Percentiles rank a stretch among this genome's conserved stretches.
Evolutionary conservation across 2,113 vertebrate genomes (phyloP).

Genomic region (Ictalurus furcatus): DNA sequence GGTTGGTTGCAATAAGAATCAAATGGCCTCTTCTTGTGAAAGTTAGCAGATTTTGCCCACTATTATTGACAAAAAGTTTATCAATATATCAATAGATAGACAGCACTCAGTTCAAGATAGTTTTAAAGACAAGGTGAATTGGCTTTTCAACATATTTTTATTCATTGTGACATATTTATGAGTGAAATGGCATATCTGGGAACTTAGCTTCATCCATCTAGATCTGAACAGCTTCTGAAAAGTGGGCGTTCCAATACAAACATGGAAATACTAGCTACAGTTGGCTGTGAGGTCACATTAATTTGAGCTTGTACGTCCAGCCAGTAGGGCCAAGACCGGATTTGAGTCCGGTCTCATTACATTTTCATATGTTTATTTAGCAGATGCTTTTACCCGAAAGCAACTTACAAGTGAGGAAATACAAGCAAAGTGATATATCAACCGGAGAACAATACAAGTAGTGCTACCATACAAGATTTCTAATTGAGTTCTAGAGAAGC

Average conservation of each 20-base stretch:
- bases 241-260: not conserved
- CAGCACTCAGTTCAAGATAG: not conserved
- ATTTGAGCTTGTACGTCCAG: not conserved
- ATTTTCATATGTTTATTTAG: too few species aligned
- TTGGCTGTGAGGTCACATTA: not conserved
- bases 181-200: not conserved
- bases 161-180: not conserved
- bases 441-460: too few species aligned
- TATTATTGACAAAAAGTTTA: not conserved
- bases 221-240: not conserved
- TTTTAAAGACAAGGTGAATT: not conserved
- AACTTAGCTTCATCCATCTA: not conserved
- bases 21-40: not conserved
- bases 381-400: too few species aligned
- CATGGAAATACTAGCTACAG: not conserved
- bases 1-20: not conserved
- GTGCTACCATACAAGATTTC: too few species aligned
- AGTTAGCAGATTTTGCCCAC: not conserved
- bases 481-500: too few species aligned
- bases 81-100: not conserved
- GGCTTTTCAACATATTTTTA: not conserved
- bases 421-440: too few species aligned
- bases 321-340: not conserved
- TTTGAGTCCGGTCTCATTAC: too few species aligned
- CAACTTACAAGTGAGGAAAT: too few species aligned